Base-by-base conservation (phyloP, 2,113 vertebrate genomes). In the Microtus richardsoni region DNA sequence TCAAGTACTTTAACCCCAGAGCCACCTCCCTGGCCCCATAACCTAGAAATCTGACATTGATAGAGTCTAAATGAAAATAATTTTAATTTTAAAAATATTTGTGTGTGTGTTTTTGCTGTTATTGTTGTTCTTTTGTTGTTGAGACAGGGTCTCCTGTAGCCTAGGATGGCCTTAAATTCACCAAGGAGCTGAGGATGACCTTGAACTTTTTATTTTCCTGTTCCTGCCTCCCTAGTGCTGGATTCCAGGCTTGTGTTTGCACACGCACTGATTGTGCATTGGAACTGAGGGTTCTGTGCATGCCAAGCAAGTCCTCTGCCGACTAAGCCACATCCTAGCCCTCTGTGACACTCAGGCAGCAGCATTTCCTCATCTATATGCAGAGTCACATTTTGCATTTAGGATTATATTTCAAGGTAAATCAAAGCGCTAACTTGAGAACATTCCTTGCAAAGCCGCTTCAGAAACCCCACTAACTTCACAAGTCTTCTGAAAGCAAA, bases 341-440 rank as follows among this genome's bases (percentile, higher is more conserved):
- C 77, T 91, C 82, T 77, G n/a, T 24, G 47, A 12, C 44, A 36
- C 39, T 33, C 26, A 22, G 12, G 30, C 4, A 17, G n/a, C 24
- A 30, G 54, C 7, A 22, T 78, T 44, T 62, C 36, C 52, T 62
- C 17, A 68, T 62, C 62, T 66, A 7, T 82, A 71, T 88, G 62
- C 24, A 74, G 39, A 95, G 73, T 70, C 83, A 89, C 30, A 26
- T 6, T 58, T 13, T 78, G 10, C 28, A 71, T 30, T 74, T 33
- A 70, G 36, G 91, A 89, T 62, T 95, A 44, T n/a, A 16, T 80
- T 49, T 91, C 83, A 87, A 86, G 39, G n/a, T 36, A 13, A 89
- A 89, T 94, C 79, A 47, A 86, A 89, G 91, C 26, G 62, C 74
- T 86, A 79, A 83, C 73, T 85, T 95, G 49, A 87, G 79, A 82